Evolutionary conservation across 2,888 invertebrate species (phyloP).

Genomic region (Gandaritis pyraliata): DNA sequence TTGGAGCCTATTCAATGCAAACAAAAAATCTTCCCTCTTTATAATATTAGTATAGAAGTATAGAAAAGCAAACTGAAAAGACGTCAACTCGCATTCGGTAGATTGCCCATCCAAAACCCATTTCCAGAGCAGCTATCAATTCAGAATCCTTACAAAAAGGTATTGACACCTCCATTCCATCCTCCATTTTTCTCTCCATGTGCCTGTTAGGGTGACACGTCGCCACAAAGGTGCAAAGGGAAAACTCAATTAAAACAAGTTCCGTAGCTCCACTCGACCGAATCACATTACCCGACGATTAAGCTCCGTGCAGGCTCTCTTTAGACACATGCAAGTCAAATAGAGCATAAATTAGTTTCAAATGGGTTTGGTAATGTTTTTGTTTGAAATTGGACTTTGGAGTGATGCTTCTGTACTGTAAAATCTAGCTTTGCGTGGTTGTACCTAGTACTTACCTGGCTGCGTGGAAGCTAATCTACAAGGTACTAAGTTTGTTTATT

Average conservation of each 20-base stretch:
- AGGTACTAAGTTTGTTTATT: background rate
- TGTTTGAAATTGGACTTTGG: constrained; percentile 22
- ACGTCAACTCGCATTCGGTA: constrained; percentile 5
- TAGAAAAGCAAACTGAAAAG: constrained; percentile 3
- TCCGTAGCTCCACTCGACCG: constrained; percentile 54
- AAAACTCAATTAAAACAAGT: constrained; percentile 77
- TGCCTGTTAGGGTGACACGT: constrained; percentile 55
- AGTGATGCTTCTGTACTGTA: constrained; percentile 1
- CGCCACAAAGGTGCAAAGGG: constrained; percentile 70
- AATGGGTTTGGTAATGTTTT: constrained; percentile 40
- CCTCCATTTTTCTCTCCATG: constrained; percentile 37
- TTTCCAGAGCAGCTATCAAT: constrained; percentile 22
- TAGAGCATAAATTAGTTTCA: constrained; percentile 43
- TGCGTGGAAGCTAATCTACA: no score
- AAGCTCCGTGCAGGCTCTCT: constrained; percentile 51
- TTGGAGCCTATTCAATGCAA: no score
- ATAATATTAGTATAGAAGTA: no score
- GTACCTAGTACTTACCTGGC: no score
- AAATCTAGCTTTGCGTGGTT: background rate
- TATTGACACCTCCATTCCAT: constrained; percentile 46
- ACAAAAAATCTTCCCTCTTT: no score
- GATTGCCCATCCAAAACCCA: constrained; percentile 12
- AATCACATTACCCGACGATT: constrained; percentile 67
- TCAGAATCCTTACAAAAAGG: constrained; percentile 27
- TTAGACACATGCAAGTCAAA: constrained; percentile 43